Evolutionary conservation across 1,140 invertebrate species (phyloP).

Genomic region (Drosophila pallidifrons): DNA sequence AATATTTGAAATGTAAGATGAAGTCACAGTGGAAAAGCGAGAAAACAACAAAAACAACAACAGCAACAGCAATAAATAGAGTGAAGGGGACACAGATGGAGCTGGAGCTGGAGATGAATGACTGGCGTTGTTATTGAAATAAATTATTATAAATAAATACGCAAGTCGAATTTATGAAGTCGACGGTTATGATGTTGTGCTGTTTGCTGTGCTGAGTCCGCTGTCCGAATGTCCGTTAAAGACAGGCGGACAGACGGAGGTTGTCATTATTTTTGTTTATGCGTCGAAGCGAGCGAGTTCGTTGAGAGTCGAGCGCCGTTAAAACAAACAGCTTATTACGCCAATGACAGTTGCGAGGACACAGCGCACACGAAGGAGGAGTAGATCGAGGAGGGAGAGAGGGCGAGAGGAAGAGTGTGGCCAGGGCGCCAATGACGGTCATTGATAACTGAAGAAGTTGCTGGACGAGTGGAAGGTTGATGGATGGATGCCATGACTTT

Average conservation of each 20-base stretch:
- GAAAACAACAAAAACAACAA: slow-evolving; percentile 29
- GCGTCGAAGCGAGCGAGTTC: slow-evolving; percentile 29
- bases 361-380: background rate
- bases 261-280: slow-evolving; percentile 80
- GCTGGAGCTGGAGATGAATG: slow-evolving; percentile 50
- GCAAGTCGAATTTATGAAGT: slow-evolving; percentile 80
- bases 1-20: slow-evolving; percentile 52
- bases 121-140: slow-evolving; percentile 79
- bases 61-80: slow-evolving; percentile 1
- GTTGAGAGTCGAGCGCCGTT: slow-evolving; percentile 59
- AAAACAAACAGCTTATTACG: slow-evolving; percentile 83
- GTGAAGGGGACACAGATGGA: slow-evolving; percentile 19
- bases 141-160: slow-evolving; percentile 85
- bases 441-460: slow-evolving; percentile 73
- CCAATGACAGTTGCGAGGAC: slow-evolving; percentile 68
- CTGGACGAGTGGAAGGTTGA: slow-evolving; percentile 13
- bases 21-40: slow-evolving; percentile 48
- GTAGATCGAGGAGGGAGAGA: background rate
- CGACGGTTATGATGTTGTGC: slow-evolving; percentile 61
- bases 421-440: slow-evolving; percentile 64
- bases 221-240: slow-evolving; percentile 24
- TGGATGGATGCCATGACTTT: slow-evolving; percentile 48
- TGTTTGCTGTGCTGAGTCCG: slow-evolving; percentile 43
- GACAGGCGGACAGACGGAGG: slow-evolving; percentile 2
- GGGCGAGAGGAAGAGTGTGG: slow-evolving; percentile 3